These are phyloP conservation scores for Polyodon spathula DNA, from an alignment of 2,113 vertebrate genomes.

Conservation along the genomic window DNA sequence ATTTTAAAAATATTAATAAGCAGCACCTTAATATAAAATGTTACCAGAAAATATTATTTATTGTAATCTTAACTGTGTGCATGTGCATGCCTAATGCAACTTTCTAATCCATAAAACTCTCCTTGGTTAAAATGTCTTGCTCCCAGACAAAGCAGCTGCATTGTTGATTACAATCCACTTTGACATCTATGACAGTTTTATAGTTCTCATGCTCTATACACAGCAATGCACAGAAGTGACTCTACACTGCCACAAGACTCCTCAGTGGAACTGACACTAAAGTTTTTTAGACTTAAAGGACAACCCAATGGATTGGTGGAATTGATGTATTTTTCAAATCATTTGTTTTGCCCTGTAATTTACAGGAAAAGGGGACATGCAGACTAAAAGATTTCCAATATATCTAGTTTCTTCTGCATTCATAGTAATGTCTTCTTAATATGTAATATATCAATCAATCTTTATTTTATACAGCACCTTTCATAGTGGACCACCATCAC, in stretches of 20 bases:
- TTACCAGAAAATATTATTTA: slow-evolving; percentile 23
- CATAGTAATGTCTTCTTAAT: no score
- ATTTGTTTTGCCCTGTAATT: not conserved
- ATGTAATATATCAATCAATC: no score
- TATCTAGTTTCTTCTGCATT: no score
- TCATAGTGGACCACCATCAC: no score
- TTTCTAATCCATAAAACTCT: slow-evolving; percentile 52
- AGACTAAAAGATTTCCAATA: not conserved
- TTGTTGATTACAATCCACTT: slow-evolving; percentile 56
- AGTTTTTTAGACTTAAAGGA: slow-evolving; percentile 37
- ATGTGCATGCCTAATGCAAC: slow-evolving; percentile 54
- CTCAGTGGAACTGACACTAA: slow-evolving; percentile 42
- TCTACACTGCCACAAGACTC: slow-evolving; percentile 46
- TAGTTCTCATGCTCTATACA: slow-evolving; percentile 49
- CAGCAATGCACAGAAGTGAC: slow-evolving; percentile 47
- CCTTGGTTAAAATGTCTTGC: slow-evolving; percentile 51
- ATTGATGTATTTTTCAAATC: not conserved
- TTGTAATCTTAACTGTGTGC: slow-evolving; percentile 30
- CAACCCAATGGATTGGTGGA: no score
- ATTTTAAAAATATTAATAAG: no score
- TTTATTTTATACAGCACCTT: no score
- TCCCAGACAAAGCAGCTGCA: slow-evolving; percentile 47
- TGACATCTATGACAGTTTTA: slow-evolving; percentile 62
- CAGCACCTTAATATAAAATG: no score
- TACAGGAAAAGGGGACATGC: no score